phyloP scores from a whole-genome alignment of 2,888 invertebrate genomes.

The Tethea ocularis region DNA sequence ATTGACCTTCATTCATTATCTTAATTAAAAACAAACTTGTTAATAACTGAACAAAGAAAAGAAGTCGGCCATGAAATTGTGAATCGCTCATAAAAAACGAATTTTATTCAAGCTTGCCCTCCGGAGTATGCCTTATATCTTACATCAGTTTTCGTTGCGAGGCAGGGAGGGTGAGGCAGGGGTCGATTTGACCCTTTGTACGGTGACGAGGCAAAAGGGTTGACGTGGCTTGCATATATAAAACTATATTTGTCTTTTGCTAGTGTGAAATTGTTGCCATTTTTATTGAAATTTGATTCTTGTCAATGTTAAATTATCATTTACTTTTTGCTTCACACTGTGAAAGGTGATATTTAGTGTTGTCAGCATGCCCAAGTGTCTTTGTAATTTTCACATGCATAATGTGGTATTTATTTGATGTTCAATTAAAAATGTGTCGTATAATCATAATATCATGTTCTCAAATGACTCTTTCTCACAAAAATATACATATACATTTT shows the following conservation, averaged over 20 bases:
- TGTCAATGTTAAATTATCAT: constrained; percentile 19
- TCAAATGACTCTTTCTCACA: background rate
- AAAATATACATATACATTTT: background rate
- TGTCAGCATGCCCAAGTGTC: background rate
- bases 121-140: background rate
- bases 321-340: constrained; percentile 12
- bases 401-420: background rate
- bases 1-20: constrained; percentile 15
- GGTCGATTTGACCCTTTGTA: constrained; percentile 53
- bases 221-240: constrained; percentile 43
- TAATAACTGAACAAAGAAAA: constrained; percentile 43
- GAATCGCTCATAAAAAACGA: constrained; percentile 35
- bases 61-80: constrained; percentile 33
- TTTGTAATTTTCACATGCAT: background rate
- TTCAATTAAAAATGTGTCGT: background rate
- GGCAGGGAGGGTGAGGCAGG: constrained; percentile 36
- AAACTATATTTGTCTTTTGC: constrained; percentile 21
- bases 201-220: constrained; percentile 55
- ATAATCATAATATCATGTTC: background rate
- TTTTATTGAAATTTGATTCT: constrained; percentile 52
- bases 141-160: constrained; percentile 34
- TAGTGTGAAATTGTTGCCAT: constrained; percentile 36
- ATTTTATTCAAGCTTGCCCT: background rate
- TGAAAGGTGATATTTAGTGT: background rate
- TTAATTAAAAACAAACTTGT: background rate